Base-by-base conservation (phyloP, 2,113 vertebrate genomes). In the Onychostoma macrolepis region DNA sequence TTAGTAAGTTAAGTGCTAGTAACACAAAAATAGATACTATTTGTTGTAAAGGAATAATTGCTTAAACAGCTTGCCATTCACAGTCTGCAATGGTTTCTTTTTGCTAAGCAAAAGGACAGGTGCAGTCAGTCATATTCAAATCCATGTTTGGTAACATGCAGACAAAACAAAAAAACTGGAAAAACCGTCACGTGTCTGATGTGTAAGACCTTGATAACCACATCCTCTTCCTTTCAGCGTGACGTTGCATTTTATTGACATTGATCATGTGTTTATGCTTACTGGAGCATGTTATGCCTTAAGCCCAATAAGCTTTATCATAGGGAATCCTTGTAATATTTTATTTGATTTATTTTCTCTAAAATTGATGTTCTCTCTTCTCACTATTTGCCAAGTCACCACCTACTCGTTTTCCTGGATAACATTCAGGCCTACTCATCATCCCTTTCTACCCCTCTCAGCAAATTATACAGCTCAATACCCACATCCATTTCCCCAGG, bases 391-490 rank as follows among this genome's bases (percentile, higher is more conserved):
- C 41, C 56, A 65, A 72, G 30, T 85, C 56, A 80, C 53, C 30
- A 43, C 48, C 26, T 17, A 19, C 43, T 21, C 8, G 15, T 15
- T 17, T 50, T 30, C 38, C 81, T 26, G 43, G 50, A 50, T 77
- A 71, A 21, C 45, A n/a, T 85, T 69, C 72, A 45, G 82, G 56
- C 69, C 45, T 58, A 80, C 80, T 84, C 85, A 79, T 84, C 74
- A 79, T 21, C 45, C 53, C 24, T 33, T 83, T 65, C 48, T 53
- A 4, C 41, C 80, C 12, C 17, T 71, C 67, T 86, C 82, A 63
- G 38, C 50, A 80, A 53, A 80, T 86, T 63, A 58, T 53, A 69
- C 80, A 63, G 85, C 74, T 74, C 86, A 28, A 84, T 86, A 80
- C 74, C 36, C 30, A 2, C 33, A 33, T 28, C 26, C 5, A 13